Conservation (phyloP, 2,113 vertebrate genomes). For the Myxocyprinus asiaticus region DNA sequence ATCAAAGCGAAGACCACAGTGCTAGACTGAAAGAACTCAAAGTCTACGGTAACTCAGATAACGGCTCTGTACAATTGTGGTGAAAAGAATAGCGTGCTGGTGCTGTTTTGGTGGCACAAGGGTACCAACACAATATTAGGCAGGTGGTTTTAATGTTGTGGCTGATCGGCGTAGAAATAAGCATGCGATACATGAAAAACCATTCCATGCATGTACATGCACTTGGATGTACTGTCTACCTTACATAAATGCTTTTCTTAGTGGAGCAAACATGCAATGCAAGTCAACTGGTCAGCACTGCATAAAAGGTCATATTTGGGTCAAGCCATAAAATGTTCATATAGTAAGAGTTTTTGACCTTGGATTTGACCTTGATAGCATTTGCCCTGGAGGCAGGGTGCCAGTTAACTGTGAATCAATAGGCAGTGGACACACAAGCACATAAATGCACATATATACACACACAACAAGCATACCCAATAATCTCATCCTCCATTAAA, state of each 20-base stretch:
- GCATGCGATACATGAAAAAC: too few relatives aligned
- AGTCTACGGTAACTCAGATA: too few relatives aligned
- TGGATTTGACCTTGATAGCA: conserved; percentile 70
- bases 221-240: background rate
- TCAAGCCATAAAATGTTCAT: conserved; percentile 53
- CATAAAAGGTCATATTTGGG: conserved; percentile 71
- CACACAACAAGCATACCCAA: background rate
- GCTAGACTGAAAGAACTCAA: background rate
- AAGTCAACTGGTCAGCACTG: conserved; percentile 28
- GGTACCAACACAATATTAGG: too few relatives aligned
- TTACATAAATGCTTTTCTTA: conserved; percentile 1
- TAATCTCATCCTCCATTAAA: conserved; percentile 42
- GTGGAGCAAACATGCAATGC: conserved; percentile 7
- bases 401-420: conserved; percentile 65
- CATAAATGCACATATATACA: conserved; percentile 52
- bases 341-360: conserved; percentile 47
- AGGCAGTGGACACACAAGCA: conserved; percentile 58
- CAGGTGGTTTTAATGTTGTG: too few relatives aligned
- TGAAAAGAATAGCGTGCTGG: too few relatives aligned
- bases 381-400: conserved; percentile 61
- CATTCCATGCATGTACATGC: too few relatives aligned
- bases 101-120: too few relatives aligned
- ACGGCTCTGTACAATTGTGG: too few relatives aligned
- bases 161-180: too few relatives aligned
- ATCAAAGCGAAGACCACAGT: conserved; percentile 2